phyloP scores from a whole-genome alignment of 2,888 invertebrate genomes.

The Agriopis marginaria region DNA sequence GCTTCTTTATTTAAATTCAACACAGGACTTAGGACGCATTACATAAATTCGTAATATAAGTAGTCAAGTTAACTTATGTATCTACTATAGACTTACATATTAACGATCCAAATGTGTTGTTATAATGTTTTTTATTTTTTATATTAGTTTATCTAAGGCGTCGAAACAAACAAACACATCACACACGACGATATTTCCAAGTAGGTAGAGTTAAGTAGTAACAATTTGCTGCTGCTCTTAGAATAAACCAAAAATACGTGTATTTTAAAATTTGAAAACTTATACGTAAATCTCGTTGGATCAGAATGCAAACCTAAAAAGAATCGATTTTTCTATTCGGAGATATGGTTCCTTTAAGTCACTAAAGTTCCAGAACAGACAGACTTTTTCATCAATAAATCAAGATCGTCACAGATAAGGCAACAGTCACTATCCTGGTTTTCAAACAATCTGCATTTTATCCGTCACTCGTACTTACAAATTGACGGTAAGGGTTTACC shows the following conservation, averaged over 20 bases:
- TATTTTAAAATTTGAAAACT: background rate
- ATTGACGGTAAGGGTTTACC: conserved; percentile 67
- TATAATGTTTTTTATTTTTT: too few species aligned
- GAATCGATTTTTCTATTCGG: conserved; percentile 12
- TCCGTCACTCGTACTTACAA: conserved; percentile 71
- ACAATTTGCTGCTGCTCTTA: too few species aligned
- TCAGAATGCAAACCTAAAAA: background rate
- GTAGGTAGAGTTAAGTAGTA: too few species aligned
- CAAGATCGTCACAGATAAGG: conserved; percentile 52
- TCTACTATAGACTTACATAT: too few species aligned
- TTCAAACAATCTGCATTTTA: conserved; percentile 68
- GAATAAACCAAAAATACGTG: too few species aligned
- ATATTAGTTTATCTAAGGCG: too few species aligned
- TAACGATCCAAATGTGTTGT: too few species aligned
- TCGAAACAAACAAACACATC: too few species aligned
- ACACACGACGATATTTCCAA: background rate
- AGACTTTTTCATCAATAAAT: conserved; percentile 61
- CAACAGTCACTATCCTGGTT: conserved; percentile 10
- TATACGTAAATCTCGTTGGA: background rate
- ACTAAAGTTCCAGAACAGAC: background rate
- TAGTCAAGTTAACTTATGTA: too few species aligned
- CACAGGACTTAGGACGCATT: too few species aligned
- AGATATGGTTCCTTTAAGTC: background rate
- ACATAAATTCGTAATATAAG: too few species aligned
- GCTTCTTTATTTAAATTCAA: too few species aligned